phyloP scores from a whole-genome alignment of 2,113 vertebrate species.

The Apistogramma diplotaenia region DNA sequence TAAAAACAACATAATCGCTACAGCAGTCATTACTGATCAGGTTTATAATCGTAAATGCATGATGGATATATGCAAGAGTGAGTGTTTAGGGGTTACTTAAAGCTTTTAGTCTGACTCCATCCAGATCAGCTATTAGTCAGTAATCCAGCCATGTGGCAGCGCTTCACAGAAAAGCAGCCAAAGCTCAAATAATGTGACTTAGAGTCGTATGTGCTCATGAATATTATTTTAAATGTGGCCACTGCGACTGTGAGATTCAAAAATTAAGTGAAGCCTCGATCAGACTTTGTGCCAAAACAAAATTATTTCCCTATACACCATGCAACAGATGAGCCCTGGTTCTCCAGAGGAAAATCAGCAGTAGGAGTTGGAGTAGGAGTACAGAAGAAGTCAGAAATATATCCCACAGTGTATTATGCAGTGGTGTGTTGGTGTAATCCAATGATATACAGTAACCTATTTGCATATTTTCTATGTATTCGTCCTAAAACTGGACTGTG shows the following conservation, averaged over 20 bases:
- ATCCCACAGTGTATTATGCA: constrained; percentile 45
- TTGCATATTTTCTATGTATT: constrained; percentile 31
- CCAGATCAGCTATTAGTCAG: constrained; percentile 46
- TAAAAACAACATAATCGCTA: constrained; percentile 32
- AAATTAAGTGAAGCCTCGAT: constrained; percentile 22
- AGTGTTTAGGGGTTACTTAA: constrained; percentile 34
- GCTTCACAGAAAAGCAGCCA: constrained; percentile 23
- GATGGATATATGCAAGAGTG: constrained; percentile 6
- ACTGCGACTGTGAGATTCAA: not conserved
- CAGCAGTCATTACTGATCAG: constrained; percentile 23
- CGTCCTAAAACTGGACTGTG: constrained; percentile 10
- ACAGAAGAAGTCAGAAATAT: constrained; percentile 48
- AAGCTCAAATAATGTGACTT: constrained; percentile 53
- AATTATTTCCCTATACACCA: not conserved
- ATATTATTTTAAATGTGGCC: constrained; percentile 42
- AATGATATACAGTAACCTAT: constrained; percentile 29
- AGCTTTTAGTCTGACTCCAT: constrained; percentile 42
- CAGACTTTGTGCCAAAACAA: not conserved
- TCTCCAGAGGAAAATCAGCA: constrained; percentile 40
- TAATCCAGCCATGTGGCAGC: constrained; percentile 59
- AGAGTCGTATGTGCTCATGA: not conserved
- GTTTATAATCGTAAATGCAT: constrained; percentile 1
- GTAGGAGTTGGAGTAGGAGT: constrained; percentile 60
- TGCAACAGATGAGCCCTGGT: constrained; percentile 12
- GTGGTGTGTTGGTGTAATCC: constrained; percentile 57